Conservation (phyloP, 2,797 vertebrate species). For the Acanthis flammea region DNA sequence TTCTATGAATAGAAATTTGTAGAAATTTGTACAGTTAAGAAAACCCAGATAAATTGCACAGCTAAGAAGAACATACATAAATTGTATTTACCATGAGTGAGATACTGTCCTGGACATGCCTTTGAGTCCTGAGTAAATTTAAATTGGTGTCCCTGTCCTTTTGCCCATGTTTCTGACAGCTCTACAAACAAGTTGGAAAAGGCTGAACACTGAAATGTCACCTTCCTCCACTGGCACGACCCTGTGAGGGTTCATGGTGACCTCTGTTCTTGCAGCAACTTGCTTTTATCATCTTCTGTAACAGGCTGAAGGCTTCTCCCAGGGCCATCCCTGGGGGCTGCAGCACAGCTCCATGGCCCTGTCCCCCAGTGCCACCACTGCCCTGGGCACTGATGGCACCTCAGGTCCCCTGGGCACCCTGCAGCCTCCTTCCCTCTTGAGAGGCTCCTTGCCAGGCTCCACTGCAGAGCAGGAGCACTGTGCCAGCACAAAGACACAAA, state of each 20-base stretch:
- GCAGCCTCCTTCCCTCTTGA: background rate
- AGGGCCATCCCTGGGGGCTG: background rate
- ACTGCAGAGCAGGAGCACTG: background rate
- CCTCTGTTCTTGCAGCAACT: background rate
- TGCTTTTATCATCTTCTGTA: background rate
- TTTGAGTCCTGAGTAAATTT: background rate
- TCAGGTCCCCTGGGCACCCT: background rate
- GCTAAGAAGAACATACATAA: background rate
- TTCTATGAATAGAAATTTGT: background rate
- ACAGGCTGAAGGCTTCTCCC: background rate
- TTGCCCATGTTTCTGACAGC: fast-evolving
- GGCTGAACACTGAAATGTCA: background rate
- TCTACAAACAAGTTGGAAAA: background rate
- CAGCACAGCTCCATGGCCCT: background rate
- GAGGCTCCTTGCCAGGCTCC: background rate
- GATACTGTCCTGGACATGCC: background rate
- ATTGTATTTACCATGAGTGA: slow-evolving; percentile 5
- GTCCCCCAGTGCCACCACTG: background rate
- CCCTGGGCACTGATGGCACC: background rate
- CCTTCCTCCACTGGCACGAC: background rate
- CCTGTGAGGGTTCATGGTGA: background rate
- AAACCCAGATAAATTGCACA: background rate
- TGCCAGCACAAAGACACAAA: background rate
- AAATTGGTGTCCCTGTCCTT: background rate
- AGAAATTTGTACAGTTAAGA: background rate